These are phyloP conservation scores for Drosophila demipolita DNA, from an alignment of 2,888 invertebrate genomes.

Conservation along the genomic window DNA sequence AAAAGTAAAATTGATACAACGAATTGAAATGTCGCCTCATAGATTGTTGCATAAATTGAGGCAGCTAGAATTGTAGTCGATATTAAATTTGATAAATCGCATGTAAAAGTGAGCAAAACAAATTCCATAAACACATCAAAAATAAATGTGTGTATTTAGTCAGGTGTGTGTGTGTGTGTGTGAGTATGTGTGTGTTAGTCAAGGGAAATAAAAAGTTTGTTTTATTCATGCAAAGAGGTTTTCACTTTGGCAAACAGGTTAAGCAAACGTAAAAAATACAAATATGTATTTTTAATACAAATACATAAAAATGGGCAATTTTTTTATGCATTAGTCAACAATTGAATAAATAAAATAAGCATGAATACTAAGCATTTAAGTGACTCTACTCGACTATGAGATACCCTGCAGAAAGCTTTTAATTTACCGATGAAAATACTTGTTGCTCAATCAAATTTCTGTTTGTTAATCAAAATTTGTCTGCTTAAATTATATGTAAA, in stretches of 20 bases:
- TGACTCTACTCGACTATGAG: neutral
- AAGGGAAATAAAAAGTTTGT: conserved; percentile 32
- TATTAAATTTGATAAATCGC: conserved; percentile 72
- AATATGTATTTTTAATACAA: conserved; percentile 69
- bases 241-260: conserved; percentile 43
- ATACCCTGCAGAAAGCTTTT: neutral
- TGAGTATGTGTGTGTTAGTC: neutral
- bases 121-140: conserved; percentile 27
- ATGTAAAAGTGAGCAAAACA: conserved; percentile 45
- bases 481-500: neutral
- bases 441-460: neutral
- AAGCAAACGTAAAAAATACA: conserved; percentile 63
- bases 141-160: conserved; percentile 1
- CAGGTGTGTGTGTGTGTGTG: neutral
- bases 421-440: neutral
- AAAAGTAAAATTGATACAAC: conserved; percentile 35
- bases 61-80: conserved; percentile 61
- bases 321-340: conserved; percentile 66
- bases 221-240: conserved; percentile 67
- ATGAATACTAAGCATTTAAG: neutral
- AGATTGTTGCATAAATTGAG: conserved; percentile 61
- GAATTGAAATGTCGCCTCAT: conserved; percentile 34
- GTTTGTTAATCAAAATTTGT: neutral
- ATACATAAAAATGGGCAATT: conserved; percentile 62
- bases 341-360: conserved; percentile 4